Percentiles rank a stretch among this genome's conserved stretches.
These are phyloP conservation scores for Istiophorus platypterus DNA, from an alignment of 2,113 vertebrate genomes.

Conservation along the genomic window DNA sequence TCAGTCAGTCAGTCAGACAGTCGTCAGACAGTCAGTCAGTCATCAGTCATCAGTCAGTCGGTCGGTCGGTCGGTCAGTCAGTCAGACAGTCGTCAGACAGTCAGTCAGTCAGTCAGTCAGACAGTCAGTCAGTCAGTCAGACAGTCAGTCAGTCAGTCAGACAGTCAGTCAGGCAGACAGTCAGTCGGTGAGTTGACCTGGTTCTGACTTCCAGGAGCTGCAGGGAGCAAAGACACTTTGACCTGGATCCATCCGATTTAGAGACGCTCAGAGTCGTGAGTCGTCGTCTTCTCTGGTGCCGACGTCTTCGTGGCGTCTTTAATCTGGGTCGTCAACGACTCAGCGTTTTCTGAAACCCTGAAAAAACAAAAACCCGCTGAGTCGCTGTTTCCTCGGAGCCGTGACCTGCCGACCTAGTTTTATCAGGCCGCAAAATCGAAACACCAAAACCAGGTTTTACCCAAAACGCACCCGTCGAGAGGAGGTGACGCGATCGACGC, in stretches of 20 bases:
- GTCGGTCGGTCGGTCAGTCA: no score
- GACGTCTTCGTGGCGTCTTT: background rate
- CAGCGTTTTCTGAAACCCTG: constrained; percentile 39
- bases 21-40: no score
- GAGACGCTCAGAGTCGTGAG: background rate
- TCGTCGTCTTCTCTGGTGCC: constrained; percentile 29
- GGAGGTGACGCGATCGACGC: constrained; percentile 28
- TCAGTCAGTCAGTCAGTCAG: no score
- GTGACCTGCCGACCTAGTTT: constrained; percentile 62
- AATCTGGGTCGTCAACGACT: constrained; percentile 49
- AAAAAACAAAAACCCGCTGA: constrained; percentile 5
- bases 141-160: no score
- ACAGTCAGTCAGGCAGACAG: no score
- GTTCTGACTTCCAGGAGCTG: constrained; percentile 51
- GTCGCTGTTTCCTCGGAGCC: constrained; percentile 30
- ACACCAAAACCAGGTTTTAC: constrained; percentile 32
- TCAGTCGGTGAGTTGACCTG: constrained; percentile 41
- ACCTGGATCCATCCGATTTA: background rate
- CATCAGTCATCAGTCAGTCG: no score
- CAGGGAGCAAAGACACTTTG: background rate
- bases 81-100: no score
- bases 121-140: no score
- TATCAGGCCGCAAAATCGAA: constrained; percentile 51
- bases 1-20: no score
- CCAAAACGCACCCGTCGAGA: background rate